These are phyloP conservation scores for Myocastor coypus DNA, from an alignment of 2,113 vertebrate species.

Conservation along the genomic window DNA sequence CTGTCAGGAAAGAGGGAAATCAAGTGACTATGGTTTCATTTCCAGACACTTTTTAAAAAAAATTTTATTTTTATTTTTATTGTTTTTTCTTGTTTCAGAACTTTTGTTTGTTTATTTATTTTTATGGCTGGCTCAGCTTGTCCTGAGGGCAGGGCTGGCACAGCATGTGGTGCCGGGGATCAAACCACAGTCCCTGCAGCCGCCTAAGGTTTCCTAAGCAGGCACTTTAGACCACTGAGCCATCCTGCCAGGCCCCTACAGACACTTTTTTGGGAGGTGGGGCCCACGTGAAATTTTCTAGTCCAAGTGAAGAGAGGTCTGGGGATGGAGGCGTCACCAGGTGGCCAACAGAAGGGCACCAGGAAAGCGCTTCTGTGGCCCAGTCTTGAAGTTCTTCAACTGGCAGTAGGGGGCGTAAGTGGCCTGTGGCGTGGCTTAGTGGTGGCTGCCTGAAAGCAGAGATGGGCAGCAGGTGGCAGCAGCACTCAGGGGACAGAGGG, in stretches of 20 bases:
- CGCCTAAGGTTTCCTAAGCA: too few species aligned
- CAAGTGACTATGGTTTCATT: background rate
- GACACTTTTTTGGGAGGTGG: background rate
- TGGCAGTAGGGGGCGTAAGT: conserved; percentile 72
- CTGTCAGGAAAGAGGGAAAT: background rate
- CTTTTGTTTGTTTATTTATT: too few species aligned
- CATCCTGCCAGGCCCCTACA: too few species aligned
- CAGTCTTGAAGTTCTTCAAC: background rate
- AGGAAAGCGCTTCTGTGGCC: background rate
- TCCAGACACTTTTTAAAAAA: background rate
- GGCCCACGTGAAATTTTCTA: background rate
- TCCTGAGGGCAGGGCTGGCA: too few species aligned
- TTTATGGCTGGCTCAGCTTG: too few species aligned
- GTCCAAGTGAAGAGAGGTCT: background rate
- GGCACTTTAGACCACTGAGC: too few species aligned
- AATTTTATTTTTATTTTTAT: too few species aligned
- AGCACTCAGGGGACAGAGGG: background rate
- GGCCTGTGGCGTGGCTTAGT: background rate
- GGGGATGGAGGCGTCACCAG: background rate
- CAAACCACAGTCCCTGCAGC: too few species aligned
- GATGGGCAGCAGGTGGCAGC: conserved; percentile 73
- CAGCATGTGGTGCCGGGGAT: too few species aligned
- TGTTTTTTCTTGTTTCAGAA: too few species aligned
- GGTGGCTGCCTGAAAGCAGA: background rate
- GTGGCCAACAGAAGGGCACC: background rate